Base-by-base conservation (phyloP, 2,113 vertebrate genomes). In the Leptobrachium ailaonicum region DNA sequence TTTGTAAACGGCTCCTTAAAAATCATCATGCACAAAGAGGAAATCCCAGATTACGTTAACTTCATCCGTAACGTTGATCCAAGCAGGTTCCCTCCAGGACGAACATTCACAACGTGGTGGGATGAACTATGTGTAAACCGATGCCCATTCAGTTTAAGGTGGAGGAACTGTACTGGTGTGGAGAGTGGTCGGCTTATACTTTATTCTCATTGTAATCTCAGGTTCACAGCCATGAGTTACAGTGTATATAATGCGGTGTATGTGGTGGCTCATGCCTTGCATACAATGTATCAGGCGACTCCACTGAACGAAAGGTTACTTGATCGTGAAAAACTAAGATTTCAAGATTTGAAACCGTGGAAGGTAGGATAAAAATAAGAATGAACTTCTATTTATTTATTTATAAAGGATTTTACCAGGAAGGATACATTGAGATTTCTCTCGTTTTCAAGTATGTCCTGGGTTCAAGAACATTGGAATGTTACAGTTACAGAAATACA, bases 181-280 rank as follows among this genome's bases (percentile, higher is more conserved):
- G 13, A 74, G 42, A 43, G 41, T 32, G 14, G 4, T 2, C 58
- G 56, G 41, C 6, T n/a, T n/a, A 43, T 74, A 2, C 42, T 45
- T 45, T n/a, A 63, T 7, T 66, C 44, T 1, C 44, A 76, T 41
- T 47, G 62, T 32, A 66, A 64, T 50, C n/a, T 76, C 6, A 76
- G 43, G 32, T 76, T 66, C 13, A 12, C 43, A 41, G 56, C 56
- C 41, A 76, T 66, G 62, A 73, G 50, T 14, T 73, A 73, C 32
- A 56, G 32, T 13, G 53, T 73, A 40, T 73, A 73, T 41, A 73
- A 64, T 40, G 42, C 43, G 40, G 73, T 76, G 10, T 66, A 76
- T 44, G 60, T 58, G 6, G 11, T 76, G 43, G 73, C 62, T 13
- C 12, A 66, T 45, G 62, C 73, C 12, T 32, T 76, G 2, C 73